Evolutionary conservation across 2,888 invertebrate species (phyloP).

Genomic region (Trichacis sp.): DNA sequence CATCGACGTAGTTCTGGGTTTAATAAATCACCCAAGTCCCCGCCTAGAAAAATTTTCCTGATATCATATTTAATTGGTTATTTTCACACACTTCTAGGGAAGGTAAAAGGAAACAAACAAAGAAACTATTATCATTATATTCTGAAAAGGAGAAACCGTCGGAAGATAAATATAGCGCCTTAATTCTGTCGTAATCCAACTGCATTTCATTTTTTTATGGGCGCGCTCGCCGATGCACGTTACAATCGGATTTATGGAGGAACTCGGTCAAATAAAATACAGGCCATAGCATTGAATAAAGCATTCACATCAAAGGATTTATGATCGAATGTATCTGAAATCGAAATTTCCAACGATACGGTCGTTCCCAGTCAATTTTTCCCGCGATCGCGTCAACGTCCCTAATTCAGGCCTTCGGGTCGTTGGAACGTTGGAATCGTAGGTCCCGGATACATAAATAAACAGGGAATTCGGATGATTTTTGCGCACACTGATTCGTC

Average conservation of each 20-base stretch:
- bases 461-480: conserved; percentile 11
- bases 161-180: conserved; percentile 42
- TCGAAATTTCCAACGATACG: not conserved
- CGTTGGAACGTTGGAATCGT: no score
- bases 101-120: conserved; percentile 34
- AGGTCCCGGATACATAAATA: not conserved
- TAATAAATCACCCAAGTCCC: no score
- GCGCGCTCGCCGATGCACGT: conserved; percentile 40
- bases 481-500: conserved; percentile 7
- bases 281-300: conserved; percentile 32
- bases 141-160: conserved; percentile 37
- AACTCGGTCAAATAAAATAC: conserved; percentile 43
- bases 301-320: conserved; percentile 25
- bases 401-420: not conserved
- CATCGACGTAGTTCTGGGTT: no score
- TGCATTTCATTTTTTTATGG: conserved; percentile 41
- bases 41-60: no score
- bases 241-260: conserved; percentile 43
- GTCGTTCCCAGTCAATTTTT: no score
- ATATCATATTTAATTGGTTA: conserved; percentile 36
- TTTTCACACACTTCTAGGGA: conserved; percentile 24
- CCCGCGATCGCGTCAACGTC: not conserved
- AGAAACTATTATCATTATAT: conserved; percentile 38
- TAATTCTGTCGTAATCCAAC: conserved; percentile 36
- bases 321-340: conserved; percentile 10